A percentile compares a stretch with the other conserved stretches of the same genome.
These are phyloP conservation scores for Dermatophagoides farinae DNA, from an alignment of 1,140 invertebrate species.

Conservation along the genomic window DNA sequence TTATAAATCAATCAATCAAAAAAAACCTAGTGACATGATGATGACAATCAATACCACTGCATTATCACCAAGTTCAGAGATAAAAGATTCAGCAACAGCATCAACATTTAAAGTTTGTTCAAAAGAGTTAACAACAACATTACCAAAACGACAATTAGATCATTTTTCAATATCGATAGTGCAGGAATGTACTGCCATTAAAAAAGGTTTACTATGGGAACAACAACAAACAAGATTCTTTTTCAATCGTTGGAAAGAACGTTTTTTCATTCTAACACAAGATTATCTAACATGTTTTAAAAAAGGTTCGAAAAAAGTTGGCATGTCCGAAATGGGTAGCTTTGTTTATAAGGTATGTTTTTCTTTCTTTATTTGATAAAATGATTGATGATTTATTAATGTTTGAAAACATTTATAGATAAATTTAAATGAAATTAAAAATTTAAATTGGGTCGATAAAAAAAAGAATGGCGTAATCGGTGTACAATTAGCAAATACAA, in stretches of 20 bases:
- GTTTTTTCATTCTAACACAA: conserved; percentile 42
- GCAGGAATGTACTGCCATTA: conserved; percentile 27
- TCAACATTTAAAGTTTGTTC: not conserved
- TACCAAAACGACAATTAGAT: not conserved
- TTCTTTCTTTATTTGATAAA: not conserved
- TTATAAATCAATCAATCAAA: too few species aligned
- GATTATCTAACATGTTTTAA: conserved; percentile 48
- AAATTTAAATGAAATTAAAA: conserved; percentile 41
- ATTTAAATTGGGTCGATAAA: conserved; percentile 41
- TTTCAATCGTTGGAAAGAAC: conserved; percentile 45
- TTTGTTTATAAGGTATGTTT: conserved; percentile 41
- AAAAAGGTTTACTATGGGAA: conserved; percentile 42
- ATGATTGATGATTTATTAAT: not conserved
- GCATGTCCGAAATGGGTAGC: conserved; percentile 45
- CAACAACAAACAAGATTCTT: conserved; percentile 35
- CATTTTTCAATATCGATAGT: not conserved
- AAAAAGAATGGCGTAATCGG: conserved; percentile 32
- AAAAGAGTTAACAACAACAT: not conserved
- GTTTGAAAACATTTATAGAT: conserved; percentile 25
- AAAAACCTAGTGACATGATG: too few species aligned
- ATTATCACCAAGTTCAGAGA: too few species aligned
- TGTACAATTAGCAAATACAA: conserved; percentile 3
- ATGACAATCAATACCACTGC: too few species aligned
- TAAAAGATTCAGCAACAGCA: too few species aligned
- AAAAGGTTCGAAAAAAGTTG: conserved; percentile 30